Conservation (phyloP, 2,113 vertebrate species). For the Sorex fumeus region DNA sequence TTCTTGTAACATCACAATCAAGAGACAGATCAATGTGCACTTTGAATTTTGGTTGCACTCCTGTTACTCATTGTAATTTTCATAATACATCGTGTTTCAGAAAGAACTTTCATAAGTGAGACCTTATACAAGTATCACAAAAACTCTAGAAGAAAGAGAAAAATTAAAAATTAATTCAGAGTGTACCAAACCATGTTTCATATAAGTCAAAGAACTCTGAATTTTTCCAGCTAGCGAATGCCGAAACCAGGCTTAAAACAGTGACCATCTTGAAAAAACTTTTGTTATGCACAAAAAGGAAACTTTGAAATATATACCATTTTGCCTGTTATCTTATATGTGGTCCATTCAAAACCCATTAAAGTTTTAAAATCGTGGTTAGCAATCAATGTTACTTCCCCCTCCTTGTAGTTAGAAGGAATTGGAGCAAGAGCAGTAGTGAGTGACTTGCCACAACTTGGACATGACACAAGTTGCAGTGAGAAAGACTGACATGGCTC, state of each 20-base stretch:
- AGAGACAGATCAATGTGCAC: constrained; percentile 3
- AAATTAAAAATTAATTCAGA: neutral
- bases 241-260: neutral
- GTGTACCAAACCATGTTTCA: neutral
- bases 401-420: constrained; percentile 30
- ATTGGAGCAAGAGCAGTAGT: constrained; percentile 13
- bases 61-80: constrained; percentile 25
- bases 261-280: neutral
- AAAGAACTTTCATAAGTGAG: neutral
- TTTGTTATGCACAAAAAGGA: neutral
- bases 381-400: neutral
- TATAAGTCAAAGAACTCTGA: neutral
- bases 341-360: neutral
- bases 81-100: neutral
- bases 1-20: constrained; percentile 4
- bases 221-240: neutral
- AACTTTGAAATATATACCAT: neutral
- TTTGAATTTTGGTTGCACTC: neutral
- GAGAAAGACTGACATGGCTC: constrained; percentile 28
- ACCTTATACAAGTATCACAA: constrained; percentile 1
- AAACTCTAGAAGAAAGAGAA: neutral
- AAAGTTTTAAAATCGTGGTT: neutral
- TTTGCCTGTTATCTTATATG: neutral
- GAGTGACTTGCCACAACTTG: constrained; percentile 60
- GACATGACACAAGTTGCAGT: constrained; percentile 4